phyloP scores from a whole-genome alignment of 2,888 invertebrate genomes.

The Cantharis rustica region DNA sequence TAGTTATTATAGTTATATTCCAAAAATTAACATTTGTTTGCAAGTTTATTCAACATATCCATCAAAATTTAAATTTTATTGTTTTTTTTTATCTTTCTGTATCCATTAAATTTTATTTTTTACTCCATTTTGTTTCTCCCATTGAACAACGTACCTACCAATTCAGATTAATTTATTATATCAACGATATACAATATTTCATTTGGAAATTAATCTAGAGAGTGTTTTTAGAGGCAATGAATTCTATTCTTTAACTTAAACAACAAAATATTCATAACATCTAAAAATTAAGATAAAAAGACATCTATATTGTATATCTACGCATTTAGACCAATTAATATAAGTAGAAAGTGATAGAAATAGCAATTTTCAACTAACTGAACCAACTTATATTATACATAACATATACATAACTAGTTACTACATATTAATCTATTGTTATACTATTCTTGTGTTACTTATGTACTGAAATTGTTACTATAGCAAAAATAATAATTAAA shows the following conservation, averaged over 20 bases:
- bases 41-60: not conserved
- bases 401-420: slow-evolving; percentile 14
- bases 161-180: slow-evolving; percentile 16
- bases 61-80: not conserved
- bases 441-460: slow-evolving; percentile 41
- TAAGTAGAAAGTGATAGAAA: slow-evolving; percentile 11
- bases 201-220: slow-evolving; percentile 32
- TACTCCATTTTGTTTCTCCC: not conserved
- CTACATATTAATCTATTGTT: slow-evolving; percentile 16
- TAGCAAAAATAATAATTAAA: slow-evolving; percentile 29
- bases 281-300: slow-evolving; percentile 5
- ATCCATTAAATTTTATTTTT: not conserved
- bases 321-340: slow-evolving; percentile 20
- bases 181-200: slow-evolving; percentile 19
- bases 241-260: slow-evolving; percentile 12
- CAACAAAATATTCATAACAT: not conserved
- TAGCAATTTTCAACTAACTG: slow-evolving; percentile 21
- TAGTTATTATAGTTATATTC: not conserved
- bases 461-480: slow-evolving; percentile 44
- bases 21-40: not conserved
- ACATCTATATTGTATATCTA: slow-evolving; percentile 11
- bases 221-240: slow-evolving; percentile 26
- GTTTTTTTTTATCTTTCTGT: not conserved
- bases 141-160: slow-evolving; percentile 22
- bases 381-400: slow-evolving; percentile 23